Evolutionary conservation across 2,797 vertebrate genomes (phyloP), one percentile per base, ranked within the genome.

Genomic region (Gallinago stenura): DNA sequence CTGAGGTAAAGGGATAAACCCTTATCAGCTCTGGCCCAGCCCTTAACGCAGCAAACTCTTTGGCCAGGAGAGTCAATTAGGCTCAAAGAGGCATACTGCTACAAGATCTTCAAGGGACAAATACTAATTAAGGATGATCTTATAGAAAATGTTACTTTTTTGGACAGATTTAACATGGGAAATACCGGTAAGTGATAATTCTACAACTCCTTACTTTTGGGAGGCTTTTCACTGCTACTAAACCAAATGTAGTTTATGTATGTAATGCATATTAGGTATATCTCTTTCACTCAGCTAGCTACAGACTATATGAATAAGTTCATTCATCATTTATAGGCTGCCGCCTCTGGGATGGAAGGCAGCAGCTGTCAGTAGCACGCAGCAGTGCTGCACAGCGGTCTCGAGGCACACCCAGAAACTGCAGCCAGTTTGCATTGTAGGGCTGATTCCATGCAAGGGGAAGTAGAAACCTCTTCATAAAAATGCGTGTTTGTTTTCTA

Each of bases 21-120:
- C 80, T 95, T 96, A 95, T 88, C 87, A 91, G 86, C 90, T 75
- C 78, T 57, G 68, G 93, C 50, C 50, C 92, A 95, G 94, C 56
- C 88, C 66, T 73, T 84, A 87, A 54, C 24, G 15, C 43, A 90
- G 58, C 35, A 72, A 19, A 4, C 81, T 57, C 87, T 69, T 58
- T 65, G 78, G 54, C 54, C 54, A 69, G 43, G 1, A 35, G 28
- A 80, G 58, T 70, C 77, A n/a, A 58, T 79, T 24, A 15, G 15
- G 21, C 60, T 89, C 80, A 53, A 88, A 78, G 48, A 95, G 28
- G 71, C 1, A 1, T 50, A 50, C 17, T 61, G 16, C 21, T 78
- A 66, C 19, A 54, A 70, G 60, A 88, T 87, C 86, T 92, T 81
- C 68, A 56, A 90, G 71, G 56, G 64, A 84, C 20, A 91, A 89